Base-by-base conservation (phyloP, 2,113 vertebrate species). In the Platichthys stellatus region DNA sequence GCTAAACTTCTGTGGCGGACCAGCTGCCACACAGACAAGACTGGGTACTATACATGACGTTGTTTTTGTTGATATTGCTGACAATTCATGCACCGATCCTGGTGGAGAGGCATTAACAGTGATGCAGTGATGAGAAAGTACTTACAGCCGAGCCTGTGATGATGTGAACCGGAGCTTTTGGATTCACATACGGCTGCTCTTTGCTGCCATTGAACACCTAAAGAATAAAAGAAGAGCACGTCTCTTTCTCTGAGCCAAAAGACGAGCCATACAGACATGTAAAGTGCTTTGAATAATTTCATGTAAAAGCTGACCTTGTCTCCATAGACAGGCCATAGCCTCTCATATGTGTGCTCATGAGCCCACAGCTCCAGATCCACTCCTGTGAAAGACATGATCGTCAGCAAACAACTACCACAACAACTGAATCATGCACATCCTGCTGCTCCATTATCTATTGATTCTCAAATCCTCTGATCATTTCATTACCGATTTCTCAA, bases 101-200 rank as follows among this genome's bases (percentile, higher is more conserved):
- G 35, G 31, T 43, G 49, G 59, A 69, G 69, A 80, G 81, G 68
- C 1, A 2, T 63, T 59, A 51, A 54, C 54, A 60, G 28, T 28
- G 38, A 78, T 31, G 31, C 9, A 54, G 20, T 9, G 58, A 66
- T 26, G 38, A 74, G 56, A 66, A 72, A 66, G 47, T 84, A 93
- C 97, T 96, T 88, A 96, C 96, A 12, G 96, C 96, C 17, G 96
- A 97, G 81, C 96, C 96, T 0, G 96, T 96, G 89, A 96, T 96
- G 51, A 97, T 96, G 78, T 96, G 96, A 0, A 97, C 95, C 0
- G 96, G 96, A 47, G 93, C 95, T 72, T 80, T 93, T 1, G 97
- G 97, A 65, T 96, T 95, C 53, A 94, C 93, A 38, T 97, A 96
- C 3, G 96, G 96, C 53, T 76, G 84, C 38, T 94, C 85, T 35